A percentile compares a stretch with the other conserved stretches of the same genome.
Evolutionary conservation across 2,113 vertebrate species (phyloP).

Genomic region (Nycticryphes semicollaris): DNA sequence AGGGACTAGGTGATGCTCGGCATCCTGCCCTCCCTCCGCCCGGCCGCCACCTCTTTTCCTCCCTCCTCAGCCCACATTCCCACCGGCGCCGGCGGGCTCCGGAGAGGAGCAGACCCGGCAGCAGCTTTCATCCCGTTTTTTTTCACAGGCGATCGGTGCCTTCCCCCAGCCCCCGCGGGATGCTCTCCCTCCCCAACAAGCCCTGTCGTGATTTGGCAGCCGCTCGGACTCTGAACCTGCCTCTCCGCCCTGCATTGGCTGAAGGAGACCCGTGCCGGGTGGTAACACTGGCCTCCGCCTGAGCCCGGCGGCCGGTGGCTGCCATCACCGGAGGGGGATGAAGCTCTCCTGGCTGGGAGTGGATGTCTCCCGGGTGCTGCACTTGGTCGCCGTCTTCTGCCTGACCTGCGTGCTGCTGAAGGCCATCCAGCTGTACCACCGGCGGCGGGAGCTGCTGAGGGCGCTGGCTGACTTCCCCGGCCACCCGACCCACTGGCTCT

Average conservation of each 20-base stretch:
- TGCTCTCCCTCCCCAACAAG: not conserved
- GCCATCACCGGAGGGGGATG: not conserved
- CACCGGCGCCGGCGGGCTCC: not conserved
- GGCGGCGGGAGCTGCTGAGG: slow-evolving; percentile 62
- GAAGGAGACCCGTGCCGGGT: not conserved
- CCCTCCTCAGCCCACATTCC: not conserved
- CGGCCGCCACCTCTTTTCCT: not conserved
- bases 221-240: not conserved
- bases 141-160: not conserved
- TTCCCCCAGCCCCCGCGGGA: not conserved
- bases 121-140: not conserved
- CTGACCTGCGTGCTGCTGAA: slow-evolving; percentile 68
- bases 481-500: slow-evolving; percentile 79
- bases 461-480: slow-evolving; percentile 77
- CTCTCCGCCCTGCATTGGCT: not conserved
- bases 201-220: slow-evolving; percentile 25
- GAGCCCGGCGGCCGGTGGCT: too few species aligned
- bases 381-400: slow-evolving; percentile 67
- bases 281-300: not conserved
- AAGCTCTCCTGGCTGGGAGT: slow-evolving; percentile 33
- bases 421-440: slow-evolving; percentile 58
- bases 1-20: not conserved
- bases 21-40: not conserved
- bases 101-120: not conserved
- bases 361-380: slow-evolving; percentile 52